Evolutionary conservation across 2,888 invertebrate species (phyloP).

Genomic region (Chymomyza amoena): DNA sequence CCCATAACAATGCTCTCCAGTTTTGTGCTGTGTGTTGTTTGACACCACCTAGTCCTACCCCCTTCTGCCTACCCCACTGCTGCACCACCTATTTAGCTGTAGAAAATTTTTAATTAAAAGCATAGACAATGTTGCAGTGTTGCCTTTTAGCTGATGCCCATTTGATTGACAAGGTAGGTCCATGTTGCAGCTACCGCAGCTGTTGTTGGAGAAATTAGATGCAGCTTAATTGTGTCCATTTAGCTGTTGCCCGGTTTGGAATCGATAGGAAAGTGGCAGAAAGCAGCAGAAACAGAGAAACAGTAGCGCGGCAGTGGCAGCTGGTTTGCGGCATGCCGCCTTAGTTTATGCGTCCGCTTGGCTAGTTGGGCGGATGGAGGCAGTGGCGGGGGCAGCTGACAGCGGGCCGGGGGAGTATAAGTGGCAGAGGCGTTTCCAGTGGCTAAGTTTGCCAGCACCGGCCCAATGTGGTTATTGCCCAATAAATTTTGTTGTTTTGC

Average conservation of each 20-base stretch:
- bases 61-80: too few species aligned
- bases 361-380: neutral
- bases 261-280: conserved; percentile 39
- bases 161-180: conserved; percentile 61
- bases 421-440: neutral
- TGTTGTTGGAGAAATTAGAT: conserved; percentile 30
- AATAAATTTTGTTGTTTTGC: conserved; percentile 28
- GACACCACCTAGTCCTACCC: too few species aligned
- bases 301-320: conserved; percentile 23
- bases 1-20: too few species aligned
- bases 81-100: conserved; percentile 53
- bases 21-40: too few species aligned
- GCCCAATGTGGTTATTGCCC: conserved; percentile 11
- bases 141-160: conserved; percentile 37
- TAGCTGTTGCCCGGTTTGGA: conserved; percentile 30
- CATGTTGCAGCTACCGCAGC: neutral
- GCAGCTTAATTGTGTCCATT: conserved; percentile 65
- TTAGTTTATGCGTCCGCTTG: conserved; percentile 51
- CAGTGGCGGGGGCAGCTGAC: conserved; percentile 11
- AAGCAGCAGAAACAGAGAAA: neutral
- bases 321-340: conserved; percentile 61
- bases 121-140: too few species aligned
- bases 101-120: conserved; percentile 53
- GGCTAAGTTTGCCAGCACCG: neutral
- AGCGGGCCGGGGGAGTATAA: too few species aligned